phyloP scores from a whole-genome alignment of 2,113 vertebrate species.

The Tinamus guttatus region DNA sequence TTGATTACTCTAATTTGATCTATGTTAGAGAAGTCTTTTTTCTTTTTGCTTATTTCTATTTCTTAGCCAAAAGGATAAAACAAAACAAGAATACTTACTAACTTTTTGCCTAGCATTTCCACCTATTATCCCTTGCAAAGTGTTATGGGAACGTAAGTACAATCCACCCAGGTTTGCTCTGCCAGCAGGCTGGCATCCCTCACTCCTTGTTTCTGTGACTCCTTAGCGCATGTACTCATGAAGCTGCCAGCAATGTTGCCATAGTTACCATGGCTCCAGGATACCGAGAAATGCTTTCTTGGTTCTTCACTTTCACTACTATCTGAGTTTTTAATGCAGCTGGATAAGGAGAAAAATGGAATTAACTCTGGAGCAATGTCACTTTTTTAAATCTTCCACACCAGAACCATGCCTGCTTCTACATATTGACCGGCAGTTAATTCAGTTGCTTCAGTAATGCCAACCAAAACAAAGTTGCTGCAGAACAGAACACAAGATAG shows the following conservation, averaged over 20 bases:
- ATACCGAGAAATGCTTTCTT: background rate
- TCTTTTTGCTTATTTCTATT: background rate
- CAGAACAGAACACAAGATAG: background rate
- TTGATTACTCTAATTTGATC: background rate
- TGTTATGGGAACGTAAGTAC: background rate
- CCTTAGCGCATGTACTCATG: background rate
- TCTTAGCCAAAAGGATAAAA: background rate
- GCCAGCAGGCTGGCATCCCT: background rate
- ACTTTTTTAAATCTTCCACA: background rate
- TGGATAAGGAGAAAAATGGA: background rate
- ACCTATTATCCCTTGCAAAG: background rate
- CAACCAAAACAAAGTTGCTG: background rate
- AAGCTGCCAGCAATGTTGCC: background rate
- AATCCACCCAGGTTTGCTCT: background rate
- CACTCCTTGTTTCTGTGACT: background rate
- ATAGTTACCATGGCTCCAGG: background rate
- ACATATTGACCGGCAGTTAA: background rate
- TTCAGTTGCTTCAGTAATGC: background rate
- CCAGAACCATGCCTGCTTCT: background rate
- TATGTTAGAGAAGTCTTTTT: background rate
- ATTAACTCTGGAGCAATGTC: background rate
- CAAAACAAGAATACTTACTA: background rate
- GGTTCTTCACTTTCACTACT: too few species aligned
- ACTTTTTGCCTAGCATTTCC: background rate
- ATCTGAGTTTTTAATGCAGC: background rate